A percentile compares a stretch with the other conserved stretches of the same genome.
Conservation (phyloP, 1,140 invertebrate genomes). For the Sitobion miscanthi region DNA sequence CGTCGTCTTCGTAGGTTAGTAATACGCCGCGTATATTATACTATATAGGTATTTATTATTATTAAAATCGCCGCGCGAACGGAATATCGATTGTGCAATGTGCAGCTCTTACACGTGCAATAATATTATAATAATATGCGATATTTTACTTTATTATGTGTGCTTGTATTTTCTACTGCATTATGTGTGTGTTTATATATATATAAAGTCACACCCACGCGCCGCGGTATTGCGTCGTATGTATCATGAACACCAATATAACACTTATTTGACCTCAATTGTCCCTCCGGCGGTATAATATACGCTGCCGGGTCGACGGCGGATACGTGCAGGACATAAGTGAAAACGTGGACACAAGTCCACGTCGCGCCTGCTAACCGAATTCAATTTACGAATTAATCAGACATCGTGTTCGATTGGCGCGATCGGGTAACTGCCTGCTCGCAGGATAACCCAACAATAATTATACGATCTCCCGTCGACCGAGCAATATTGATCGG, state of each 20-base stretch:
- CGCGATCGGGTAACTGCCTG: background rate
- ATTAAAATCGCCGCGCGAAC: background rate
- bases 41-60: background rate
- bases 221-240: background rate
- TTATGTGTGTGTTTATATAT: background rate
- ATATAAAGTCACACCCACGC: conserved; percentile 24
- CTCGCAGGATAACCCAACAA: background rate
- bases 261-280: background rate
- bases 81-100: conserved; percentile 9
- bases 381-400: background rate
- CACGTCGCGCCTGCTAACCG: background rate
- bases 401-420: background rate
- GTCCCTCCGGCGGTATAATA: background rate
- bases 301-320: background rate
- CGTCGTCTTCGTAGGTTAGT: background rate
- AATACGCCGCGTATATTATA: background rate
- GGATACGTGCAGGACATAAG: background rate
- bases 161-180: background rate
- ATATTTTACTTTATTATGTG: background rate
- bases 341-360: background rate
- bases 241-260: background rate
- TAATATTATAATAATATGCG: background rate
- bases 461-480: background rate
- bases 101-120: background rate
- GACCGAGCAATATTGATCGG: background rate